These are phyloP conservation scores for Drosophila phalerata DNA, from an alignment of 2,888 invertebrate genomes.

Conservation along the genomic window DNA sequence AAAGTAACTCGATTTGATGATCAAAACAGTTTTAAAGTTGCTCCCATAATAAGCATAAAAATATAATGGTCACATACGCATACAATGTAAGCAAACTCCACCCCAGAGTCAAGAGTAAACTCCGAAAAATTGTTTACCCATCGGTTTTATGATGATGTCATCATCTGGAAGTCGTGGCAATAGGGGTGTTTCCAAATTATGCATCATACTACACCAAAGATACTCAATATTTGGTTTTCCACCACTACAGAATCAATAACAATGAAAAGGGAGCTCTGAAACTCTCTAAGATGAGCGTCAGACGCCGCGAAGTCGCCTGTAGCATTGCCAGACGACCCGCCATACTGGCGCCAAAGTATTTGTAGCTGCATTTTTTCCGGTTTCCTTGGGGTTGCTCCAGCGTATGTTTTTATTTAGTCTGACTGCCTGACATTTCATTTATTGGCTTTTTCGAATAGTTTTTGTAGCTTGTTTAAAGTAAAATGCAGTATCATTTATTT, in stretches of 20 bases:
- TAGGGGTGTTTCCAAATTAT: constrained; percentile 66
- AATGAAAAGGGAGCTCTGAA: constrained; percentile 60
- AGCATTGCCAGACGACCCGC: constrained; percentile 62
- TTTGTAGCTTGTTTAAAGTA: constrained; percentile 18
- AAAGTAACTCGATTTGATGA: constrained; percentile 41
- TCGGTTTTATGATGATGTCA: constrained; percentile 59
- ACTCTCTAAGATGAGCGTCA: constrained; percentile 52
- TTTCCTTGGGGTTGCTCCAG: constrained; percentile 30
- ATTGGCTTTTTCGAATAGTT: constrained; percentile 51
- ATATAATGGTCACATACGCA: constrained; percentile 54
- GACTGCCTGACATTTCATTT: constrained; percentile 46
- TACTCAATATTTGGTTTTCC: constrained; percentile 27
- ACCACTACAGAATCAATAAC: constrained; percentile 65
- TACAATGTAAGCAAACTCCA: constrained; percentile 34
- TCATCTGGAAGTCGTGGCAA: constrained; percentile 47
- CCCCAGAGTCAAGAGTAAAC: constrained; percentile 26
- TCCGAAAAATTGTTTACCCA: constrained; percentile 59
- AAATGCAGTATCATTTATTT: not conserved
- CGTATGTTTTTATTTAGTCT: constrained; percentile 51
- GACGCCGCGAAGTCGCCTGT: constrained; percentile 42
- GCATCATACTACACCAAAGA: constrained; percentile 54
- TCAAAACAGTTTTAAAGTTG: constrained; percentile 66
- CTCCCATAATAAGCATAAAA: constrained; percentile 65
- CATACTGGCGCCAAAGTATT: constrained; percentile 69
- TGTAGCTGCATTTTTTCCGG: constrained; percentile 50